Evolutionary conservation across 1,140 invertebrate species (phyloP), one percentile per base, ranked within the genome.

Genomic region (Meloidogyne hapla): DNA sequence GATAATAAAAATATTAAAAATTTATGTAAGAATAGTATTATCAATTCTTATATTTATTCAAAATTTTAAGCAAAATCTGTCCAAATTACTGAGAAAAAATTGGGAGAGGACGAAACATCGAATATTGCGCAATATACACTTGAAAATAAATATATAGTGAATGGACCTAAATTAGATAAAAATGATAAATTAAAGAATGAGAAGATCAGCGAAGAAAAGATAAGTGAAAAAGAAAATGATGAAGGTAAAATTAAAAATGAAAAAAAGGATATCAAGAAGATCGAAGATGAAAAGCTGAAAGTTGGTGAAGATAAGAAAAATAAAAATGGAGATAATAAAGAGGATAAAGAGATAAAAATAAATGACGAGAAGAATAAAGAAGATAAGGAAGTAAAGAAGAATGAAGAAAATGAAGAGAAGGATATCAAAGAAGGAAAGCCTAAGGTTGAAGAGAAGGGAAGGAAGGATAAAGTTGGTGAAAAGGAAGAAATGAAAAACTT

Each of bases 1-100:
- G 48, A 56, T n/a, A 56, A 56, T n/a, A n/a, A 56, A 56, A n/a
- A n/a, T n/a, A n/a, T n/a, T 6, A 8, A 4, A 0, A 56, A 56
- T n/a, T 56, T n/a, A 56, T 56, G 48, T n/a, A 56, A 56, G 18
- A 56, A 56, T 56, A n/a, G 10, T 12, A 42, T 56, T 5, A 15
- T 0, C 6, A 56, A n/a, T n/a, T 56, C n/a, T 21, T n/a, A n/a
- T 3, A 48, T 48, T 4, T 48, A 15, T 15, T 45, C 1, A 45
- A 15, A n/a, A n/a, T n/a, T 56, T 56, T n/a, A n/a, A 56, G 48
- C 48, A n/a, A 56, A 56, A 56, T 56, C 48, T 56, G 48, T n/a
- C 1, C 48, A 56, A 56, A 56, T 56, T 56, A 56, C 18, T 6
- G 48, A 56, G 18, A 56, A 56, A 56, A 56, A n/a, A 8, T n/a